Conservation (phyloP, 2,113 vertebrate species). For the Lophotis ruficrista region DNA sequence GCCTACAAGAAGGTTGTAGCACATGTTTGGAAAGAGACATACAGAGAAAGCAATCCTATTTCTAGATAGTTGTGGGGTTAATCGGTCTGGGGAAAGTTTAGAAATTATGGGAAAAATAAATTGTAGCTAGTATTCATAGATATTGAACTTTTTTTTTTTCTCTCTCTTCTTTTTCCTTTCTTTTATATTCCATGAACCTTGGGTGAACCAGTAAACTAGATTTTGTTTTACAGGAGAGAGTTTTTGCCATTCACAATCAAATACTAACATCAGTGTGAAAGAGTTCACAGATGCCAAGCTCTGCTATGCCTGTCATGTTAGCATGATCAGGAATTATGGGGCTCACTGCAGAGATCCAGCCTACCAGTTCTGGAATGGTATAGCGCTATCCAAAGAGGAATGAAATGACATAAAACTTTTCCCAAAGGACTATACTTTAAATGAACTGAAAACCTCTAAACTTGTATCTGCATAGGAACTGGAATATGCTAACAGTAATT, state of each 20-base stretch:
- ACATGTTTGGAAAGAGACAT: background rate
- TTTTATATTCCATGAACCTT: background rate
- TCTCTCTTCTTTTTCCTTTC: background rate
- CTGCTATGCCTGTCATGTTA: background rate
- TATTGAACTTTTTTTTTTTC: background rate
- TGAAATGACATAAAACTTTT: background rate
- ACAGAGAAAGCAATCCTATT: background rate
- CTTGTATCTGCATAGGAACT: background rate
- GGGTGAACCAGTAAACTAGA: background rate
- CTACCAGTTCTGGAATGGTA: background rate
- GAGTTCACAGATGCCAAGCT: background rate
- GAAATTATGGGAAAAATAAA: background rate
- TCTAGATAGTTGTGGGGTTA: background rate
- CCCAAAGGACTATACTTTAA: background rate
- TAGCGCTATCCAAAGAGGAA: background rate
- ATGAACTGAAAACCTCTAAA: background rate
- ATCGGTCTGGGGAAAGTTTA: background rate
- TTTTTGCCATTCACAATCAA: background rate
- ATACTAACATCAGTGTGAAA: background rate
- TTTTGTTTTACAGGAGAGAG: background rate
- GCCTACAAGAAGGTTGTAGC: background rate
- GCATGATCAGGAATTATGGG: rapidly evolving
- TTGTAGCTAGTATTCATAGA: background rate
- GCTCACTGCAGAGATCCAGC: background rate
- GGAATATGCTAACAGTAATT: slow-evolving; percentile 15